Conservation (phyloP, 2,113 vertebrate species). For the Formicarius rufipectus region DNA sequence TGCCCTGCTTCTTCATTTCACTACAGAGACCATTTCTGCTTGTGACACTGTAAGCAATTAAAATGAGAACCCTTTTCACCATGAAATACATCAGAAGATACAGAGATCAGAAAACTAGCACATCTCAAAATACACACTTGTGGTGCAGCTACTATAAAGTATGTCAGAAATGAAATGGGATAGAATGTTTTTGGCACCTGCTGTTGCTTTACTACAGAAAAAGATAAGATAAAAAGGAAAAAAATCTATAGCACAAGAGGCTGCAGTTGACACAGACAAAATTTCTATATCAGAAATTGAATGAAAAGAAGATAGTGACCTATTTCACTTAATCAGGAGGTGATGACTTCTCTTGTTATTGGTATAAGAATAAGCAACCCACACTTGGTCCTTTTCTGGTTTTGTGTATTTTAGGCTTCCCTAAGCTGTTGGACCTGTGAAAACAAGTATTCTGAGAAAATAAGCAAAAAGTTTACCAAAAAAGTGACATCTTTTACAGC, state of each 20-base stretch:
- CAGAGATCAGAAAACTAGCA: not conserved
- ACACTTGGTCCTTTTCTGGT: not conserved
- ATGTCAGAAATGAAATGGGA: not conserved
- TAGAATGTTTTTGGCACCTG: not conserved
- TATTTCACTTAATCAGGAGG: not conserved
- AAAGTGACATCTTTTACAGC: not conserved
- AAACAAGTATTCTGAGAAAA: not conserved
- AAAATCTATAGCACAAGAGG: not conserved
- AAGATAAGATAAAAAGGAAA: not conserved
- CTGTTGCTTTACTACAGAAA: not conserved
- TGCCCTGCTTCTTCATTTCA: not conserved
- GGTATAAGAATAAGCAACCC: not conserved
- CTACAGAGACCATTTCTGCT: not conserved
- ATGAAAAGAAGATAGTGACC: not conserved
- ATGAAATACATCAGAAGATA: not conserved
- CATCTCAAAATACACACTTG: not conserved
- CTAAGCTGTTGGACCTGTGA: not conserved
- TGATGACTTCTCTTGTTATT: not conserved
- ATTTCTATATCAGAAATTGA: not conserved
- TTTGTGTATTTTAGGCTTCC: not conserved
- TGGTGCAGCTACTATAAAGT: not conserved
- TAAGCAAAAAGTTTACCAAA: not conserved
- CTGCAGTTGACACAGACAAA: not conserved
- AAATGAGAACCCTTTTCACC: not conserved
- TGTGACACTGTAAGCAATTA: not conserved